Percentiles rank a stretch among this genome's conserved stretches.
These are phyloP conservation scores for Diadema setosum DNA, from an alignment of 35 echinoderm and acorn worm species.

Conservation along the genomic window DNA sequence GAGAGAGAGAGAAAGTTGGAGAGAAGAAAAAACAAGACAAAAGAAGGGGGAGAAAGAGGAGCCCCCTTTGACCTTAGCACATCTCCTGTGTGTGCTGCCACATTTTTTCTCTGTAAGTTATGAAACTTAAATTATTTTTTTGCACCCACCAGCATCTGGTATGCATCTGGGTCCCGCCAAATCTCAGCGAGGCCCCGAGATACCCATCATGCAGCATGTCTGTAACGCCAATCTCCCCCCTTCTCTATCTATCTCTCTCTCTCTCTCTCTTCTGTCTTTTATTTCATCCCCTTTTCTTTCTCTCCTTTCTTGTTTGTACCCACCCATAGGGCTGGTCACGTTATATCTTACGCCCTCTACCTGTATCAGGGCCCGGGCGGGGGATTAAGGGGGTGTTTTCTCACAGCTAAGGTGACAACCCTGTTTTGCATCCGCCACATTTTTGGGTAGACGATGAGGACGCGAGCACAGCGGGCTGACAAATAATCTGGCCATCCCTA, in stretches of 20 bases:
- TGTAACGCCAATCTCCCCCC: too few species aligned
- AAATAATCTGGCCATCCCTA: too few species aligned
- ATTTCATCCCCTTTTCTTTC: too few species aligned
- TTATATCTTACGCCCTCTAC: not conserved
- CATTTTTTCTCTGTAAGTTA: conserved; percentile 1
- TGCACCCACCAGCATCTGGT: not conserved
- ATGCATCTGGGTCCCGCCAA: not conserved
- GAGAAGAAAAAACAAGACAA: too few species aligned
- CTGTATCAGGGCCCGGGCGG: not conserved
- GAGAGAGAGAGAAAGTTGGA: too few species aligned
- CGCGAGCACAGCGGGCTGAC: too few species aligned
- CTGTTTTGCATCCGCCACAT: not conserved
- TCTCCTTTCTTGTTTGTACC: too few species aligned
- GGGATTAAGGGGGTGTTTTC: not conserved
- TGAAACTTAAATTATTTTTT: not conserved
- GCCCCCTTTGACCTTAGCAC: not conserved
- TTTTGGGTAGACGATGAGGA: too few species aligned
- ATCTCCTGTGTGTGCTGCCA: not conserved
- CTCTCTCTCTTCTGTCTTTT: too few species aligned
- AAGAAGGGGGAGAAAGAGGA: not conserved
- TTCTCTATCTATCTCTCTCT: too few species aligned
- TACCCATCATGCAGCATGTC: too few species aligned
- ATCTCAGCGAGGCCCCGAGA: not conserved
- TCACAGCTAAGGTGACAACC: not conserved
- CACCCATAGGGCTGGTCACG: not conserved